Base-by-base conservation (phyloP, 1,140 invertebrate species). In the Halesus radiatus region DNA sequence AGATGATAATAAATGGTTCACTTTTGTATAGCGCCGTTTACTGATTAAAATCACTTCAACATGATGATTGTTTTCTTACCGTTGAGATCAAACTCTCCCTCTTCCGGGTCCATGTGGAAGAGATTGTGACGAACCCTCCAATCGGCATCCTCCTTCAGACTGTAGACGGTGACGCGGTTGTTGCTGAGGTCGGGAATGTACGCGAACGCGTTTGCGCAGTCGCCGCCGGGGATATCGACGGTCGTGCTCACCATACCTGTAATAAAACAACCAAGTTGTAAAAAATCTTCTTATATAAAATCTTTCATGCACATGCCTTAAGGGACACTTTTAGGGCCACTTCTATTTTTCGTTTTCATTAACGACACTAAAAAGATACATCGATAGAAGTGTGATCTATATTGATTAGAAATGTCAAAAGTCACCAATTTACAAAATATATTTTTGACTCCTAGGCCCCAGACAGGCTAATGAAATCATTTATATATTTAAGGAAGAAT, bases 101-200 rank as follows among this genome's bases (percentile, higher is more conserved):
- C 86, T n/a, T 94, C 85, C 1, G 93, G 93, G 86, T 94, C 93
- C 52, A 94, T 93, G 84, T 93, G 88, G 88, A 94, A 94, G 85
- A 90, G 94, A 84, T 94, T 93, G 81, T 94, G 93, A 81, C 91
- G 88, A 3, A 94, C 89, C 75, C 93, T 89, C 90, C 92, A 94
- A 0, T 92, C 93, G 73, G 92, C 91, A 80, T 94, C 91, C 4
- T 91, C 88, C n/a, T 90, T 88, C 82, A 90, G 89, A 22, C 90
- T 92, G 80, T 94, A 94, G 5, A 94, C 93, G 3, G 94, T 89
- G 5, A 94, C 81, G 22, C 91, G 92, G 78, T 93, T 93, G 37
- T 87, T 91, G 5, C 90, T 90, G 6, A 94, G 85, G 84, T 94
- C 93, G 0, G 93, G 91, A 16, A 93, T 85, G 78, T 94, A 94